Evolutionary conservation across 2,888 invertebrate species (phyloP).

Genomic region (Drosophila multiciliata): DNA sequence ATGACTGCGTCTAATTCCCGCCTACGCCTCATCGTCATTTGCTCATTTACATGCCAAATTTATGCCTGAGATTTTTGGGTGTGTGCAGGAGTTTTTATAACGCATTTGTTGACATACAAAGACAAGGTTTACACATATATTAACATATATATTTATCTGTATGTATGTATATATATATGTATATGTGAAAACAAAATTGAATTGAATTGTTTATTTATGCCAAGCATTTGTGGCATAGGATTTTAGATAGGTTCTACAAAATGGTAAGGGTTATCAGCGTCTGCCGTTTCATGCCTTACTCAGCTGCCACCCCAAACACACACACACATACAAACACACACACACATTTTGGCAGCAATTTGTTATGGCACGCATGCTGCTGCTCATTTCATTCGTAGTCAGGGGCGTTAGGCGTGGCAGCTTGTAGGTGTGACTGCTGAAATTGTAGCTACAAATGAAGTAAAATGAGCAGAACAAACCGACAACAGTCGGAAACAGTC

Average conservation of each 20-base stretch:
- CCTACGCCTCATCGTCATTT: constrained; percentile 54
- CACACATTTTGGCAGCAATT: constrained; percentile 54
- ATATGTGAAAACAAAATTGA: constrained; percentile 55
- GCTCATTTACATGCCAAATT: constrained; percentile 72
- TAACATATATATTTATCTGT: background rate
- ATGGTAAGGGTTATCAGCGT: constrained; percentile 42
- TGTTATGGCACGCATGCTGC: constrained; percentile 76
- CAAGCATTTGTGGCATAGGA: constrained; percentile 65
- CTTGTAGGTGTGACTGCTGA: constrained; percentile 71
- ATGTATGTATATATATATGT: constrained; percentile 7
- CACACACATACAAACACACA: constrained; percentile 1
- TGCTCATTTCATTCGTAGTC: constrained; percentile 53
- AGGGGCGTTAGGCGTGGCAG: constrained; percentile 38
- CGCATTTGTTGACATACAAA: constrained; percentile 65
- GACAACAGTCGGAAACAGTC: constrained; percentile 51
- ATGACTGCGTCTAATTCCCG: constrained; percentile 64
- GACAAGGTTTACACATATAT: constrained; percentile 1
- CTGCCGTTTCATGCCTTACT: constrained; percentile 18
- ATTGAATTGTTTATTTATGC: constrained; percentile 81
- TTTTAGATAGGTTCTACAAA: constrained; percentile 37
- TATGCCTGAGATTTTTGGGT: constrained; percentile 51
- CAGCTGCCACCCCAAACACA: background rate
- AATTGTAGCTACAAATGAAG: constrained; percentile 74
- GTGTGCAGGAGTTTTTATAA: constrained; percentile 53
- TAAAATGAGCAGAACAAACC: constrained; percentile 48